phyloP scores from a whole-genome alignment of 2,888 invertebrate genomes.

The Oasisia sp. region DNA sequence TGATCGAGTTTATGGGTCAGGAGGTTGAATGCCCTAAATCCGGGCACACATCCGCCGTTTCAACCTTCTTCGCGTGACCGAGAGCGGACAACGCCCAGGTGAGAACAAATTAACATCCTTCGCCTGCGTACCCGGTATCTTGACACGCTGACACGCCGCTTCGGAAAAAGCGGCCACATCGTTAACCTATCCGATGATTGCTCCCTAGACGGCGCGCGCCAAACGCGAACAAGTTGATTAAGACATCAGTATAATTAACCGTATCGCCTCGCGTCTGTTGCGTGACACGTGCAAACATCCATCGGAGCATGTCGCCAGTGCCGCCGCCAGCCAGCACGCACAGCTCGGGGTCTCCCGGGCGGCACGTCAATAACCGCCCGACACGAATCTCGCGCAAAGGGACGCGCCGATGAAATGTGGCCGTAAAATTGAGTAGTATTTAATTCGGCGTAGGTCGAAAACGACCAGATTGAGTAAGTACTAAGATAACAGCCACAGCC shows the following conservation, averaged over 20 bases:
- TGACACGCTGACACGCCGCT: background rate
- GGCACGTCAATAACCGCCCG: background rate
- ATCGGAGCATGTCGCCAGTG: background rate
- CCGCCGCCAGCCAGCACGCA: background rate
- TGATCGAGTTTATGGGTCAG: background rate
- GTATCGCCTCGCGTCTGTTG: background rate
- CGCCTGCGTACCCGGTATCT: background rate
- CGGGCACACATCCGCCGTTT: background rate
- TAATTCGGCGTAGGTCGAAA: slow-evolving; percentile 17
- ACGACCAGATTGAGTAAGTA: background rate
- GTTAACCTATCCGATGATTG: background rate
- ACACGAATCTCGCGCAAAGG: background rate
- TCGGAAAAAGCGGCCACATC: background rate
- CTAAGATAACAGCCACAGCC: background rate
- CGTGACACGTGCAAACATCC: slow-evolving; percentile 6
- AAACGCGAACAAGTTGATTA: background rate
- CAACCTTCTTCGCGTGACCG: background rate
- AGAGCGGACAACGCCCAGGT: background rate
- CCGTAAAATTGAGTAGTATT: slow-evolving; percentile 13
- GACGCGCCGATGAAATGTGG: background rate
- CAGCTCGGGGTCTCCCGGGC: background rate
- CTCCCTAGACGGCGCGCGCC: background rate
- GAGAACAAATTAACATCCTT: background rate
- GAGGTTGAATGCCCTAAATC: background rate
- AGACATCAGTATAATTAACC: slow-evolving; percentile 9